Conservation (phyloP, 2,797 vertebrate genomes). For the Tinamus major region DNA sequence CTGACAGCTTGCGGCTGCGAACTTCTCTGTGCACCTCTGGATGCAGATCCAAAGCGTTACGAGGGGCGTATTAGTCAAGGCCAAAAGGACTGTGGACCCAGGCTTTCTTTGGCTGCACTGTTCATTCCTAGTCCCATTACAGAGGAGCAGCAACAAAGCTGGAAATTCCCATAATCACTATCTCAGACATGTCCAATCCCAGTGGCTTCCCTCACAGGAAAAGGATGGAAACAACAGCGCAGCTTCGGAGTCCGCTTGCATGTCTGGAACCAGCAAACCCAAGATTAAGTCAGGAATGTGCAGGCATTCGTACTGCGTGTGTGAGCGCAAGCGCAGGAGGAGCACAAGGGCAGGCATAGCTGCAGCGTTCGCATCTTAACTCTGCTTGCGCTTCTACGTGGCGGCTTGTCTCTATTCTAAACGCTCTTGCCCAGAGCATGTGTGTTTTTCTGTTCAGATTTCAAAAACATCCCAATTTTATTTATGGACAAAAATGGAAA, state of each 20-base stretch:
- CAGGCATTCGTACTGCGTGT: fast-evolving
- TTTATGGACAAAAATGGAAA: background rate
- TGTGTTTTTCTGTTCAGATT: background rate
- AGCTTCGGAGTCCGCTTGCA: fast-evolving
- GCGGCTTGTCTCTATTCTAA: background rate
- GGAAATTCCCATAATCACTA: fast-evolving
- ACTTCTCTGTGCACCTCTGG: fast-evolving
- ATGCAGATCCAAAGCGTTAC: background rate
- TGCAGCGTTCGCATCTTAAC: fast-evolving
- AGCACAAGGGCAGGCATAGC: background rate
- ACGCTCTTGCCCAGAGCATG: background rate
- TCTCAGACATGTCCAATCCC: fast-evolving
- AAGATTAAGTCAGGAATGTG: fast-evolving
- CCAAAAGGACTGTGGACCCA: background rate
- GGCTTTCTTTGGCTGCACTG: background rate
- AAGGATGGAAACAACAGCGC: background rate
- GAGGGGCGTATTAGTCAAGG: background rate
- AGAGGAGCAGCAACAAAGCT: background rate
- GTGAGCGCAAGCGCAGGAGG: background rate
- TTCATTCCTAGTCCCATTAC: fast-evolving
- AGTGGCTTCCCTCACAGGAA: fast-evolving
- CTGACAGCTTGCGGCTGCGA: fast-evolving
- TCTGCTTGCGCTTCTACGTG: background rate
- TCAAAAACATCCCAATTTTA: background rate
- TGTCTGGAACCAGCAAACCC: background rate